These are phyloP conservation scores for Bubo scandiacus DNA, from an alignment of 2,113 vertebrate species.

Conservation along the genomic window DNA sequence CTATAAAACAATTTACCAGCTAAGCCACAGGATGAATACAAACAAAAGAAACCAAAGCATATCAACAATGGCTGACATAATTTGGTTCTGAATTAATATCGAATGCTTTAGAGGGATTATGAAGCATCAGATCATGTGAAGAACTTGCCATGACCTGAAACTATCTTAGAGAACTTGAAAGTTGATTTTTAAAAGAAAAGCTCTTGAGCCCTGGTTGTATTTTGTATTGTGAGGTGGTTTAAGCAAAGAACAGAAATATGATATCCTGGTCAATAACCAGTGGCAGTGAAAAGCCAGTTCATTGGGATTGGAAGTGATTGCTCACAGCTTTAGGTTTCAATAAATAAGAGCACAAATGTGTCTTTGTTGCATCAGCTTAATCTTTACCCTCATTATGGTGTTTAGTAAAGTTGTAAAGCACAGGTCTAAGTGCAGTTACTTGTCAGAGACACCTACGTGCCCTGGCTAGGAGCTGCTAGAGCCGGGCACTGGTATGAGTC, in stretches of 20 bases:
- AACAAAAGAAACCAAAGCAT: not conserved
- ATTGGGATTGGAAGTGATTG: not conserved
- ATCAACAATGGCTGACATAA: not conserved
- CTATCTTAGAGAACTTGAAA: not conserved
- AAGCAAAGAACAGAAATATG: not conserved
- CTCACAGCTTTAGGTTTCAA: not conserved
- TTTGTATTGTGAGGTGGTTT: not conserved
- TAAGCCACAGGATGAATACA: not conserved
- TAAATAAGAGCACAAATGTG: not conserved
- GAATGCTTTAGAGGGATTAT: not conserved
- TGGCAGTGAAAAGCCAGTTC: not conserved
- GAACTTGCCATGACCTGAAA: not conserved
- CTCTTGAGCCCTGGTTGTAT: not conserved
- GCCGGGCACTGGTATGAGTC: no score
- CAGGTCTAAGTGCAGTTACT: not conserved
- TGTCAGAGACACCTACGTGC: accelerated
- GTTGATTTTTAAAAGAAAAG: not conserved
- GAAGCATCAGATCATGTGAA: not conserved
- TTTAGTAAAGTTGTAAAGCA: not conserved
- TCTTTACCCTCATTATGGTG: not conserved
- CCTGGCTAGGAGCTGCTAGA: not conserved
- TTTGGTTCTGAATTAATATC: not conserved
- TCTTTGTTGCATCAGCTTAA: not conserved
- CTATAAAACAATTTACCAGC: not conserved
- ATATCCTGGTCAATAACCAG: not conserved